These are phyloP conservation scores for Diabrotica balteata DNA, from an alignment of 2,888 invertebrate genomes.

Conservation along the genomic window DNA sequence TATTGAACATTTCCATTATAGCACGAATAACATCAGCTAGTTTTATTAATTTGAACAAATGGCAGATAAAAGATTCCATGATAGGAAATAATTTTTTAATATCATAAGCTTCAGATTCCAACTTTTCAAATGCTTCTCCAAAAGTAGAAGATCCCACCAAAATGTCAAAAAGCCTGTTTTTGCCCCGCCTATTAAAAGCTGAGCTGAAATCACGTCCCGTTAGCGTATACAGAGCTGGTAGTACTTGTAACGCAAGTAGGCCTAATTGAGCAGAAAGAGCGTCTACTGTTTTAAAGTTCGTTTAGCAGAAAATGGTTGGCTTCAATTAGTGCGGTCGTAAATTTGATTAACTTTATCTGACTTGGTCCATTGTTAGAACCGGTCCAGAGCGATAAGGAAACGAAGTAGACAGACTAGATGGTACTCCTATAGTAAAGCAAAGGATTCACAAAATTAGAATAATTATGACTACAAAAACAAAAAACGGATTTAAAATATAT, in stretches of 20 bases:
- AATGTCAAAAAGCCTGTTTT: constrained; percentile 24
- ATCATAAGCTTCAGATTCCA: constrained; percentile 28
- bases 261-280: constrained; percentile 37
- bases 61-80: constrained; percentile 40
- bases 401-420: too few relatives aligned
- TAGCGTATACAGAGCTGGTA: constrained; percentile 38
- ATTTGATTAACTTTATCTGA: too few relatives aligned
- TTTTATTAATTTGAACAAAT: constrained; percentile 44
- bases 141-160: constrained; percentile 31
- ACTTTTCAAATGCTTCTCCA: constrained; percentile 37
- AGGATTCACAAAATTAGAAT: too few relatives aligned
- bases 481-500: too few relatives aligned
- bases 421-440: too few relatives aligned
- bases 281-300: too few relatives aligned
- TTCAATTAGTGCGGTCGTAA: too few relatives aligned
- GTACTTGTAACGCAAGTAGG: constrained; percentile 21
- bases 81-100: constrained; percentile 25
- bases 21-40: constrained; percentile 42
- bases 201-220: constrained; percentile 40
- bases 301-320: too few relatives aligned
- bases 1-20: constrained; percentile 40
- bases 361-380: too few relatives aligned
- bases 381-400: too few relatives aligned
- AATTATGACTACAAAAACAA: too few relatives aligned
- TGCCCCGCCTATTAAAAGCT: constrained; percentile 32